phyloP scores from a whole-genome alignment of 1,140 invertebrate genomes.

The Helicoverpa armigera region DNA sequence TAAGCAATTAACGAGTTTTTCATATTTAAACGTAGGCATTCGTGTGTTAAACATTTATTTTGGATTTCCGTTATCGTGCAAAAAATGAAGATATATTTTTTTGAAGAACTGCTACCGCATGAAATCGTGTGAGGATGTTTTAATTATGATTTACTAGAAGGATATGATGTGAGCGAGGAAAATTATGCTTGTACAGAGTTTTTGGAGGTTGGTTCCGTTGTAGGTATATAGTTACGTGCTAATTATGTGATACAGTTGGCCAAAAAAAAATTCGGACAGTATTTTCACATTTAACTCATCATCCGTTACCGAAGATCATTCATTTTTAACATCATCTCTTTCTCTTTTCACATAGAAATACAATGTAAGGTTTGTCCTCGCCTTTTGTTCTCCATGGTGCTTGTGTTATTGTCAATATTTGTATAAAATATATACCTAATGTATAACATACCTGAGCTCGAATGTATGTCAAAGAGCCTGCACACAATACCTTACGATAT shows the following conservation, averaged over 20 bases:
- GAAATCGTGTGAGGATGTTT: neutral
- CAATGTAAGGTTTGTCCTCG: too few species aligned
- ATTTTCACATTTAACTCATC: too few species aligned
- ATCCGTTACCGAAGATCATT: too few species aligned
- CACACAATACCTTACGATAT: neutral
- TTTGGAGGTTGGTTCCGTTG: too few species aligned
- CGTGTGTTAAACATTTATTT: conserved; percentile 21
- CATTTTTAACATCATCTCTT: too few species aligned
- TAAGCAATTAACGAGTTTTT: conserved; percentile 24
- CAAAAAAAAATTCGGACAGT: too few species aligned
- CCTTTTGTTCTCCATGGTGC: too few species aligned
- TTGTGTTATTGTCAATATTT: too few species aligned
- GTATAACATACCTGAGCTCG: neutral
- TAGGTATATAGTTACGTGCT: too few species aligned
- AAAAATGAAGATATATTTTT: conserved; percentile 21
- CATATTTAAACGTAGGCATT: neutral
- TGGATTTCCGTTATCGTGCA: conserved; percentile 20
- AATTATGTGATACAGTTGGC: too few species aligned
- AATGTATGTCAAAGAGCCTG: neutral
- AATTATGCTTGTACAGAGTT: neutral
- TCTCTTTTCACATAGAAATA: too few species aligned
- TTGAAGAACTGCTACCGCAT: conserved; percentile 23
- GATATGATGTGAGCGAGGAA: neutral
- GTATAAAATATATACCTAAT: too few species aligned
- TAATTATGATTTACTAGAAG: neutral